These are phyloP conservation scores for Charanyca ferruginea DNA, from an alignment of 2,888 invertebrate species.

Conservation along the genomic window DNA sequence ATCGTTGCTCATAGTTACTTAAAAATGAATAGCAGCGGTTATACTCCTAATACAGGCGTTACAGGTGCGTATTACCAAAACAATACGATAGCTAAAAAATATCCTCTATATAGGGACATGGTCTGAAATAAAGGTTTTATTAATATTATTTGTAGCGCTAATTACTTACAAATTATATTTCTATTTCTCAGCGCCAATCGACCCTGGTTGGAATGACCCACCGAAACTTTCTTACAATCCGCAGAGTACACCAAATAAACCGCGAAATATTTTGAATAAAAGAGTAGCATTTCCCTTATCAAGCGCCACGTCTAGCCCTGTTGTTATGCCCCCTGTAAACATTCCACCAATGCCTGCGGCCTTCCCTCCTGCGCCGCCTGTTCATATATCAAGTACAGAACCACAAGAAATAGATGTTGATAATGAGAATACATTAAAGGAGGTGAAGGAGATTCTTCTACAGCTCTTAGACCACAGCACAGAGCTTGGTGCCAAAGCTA, in stretches of 20 bases:
- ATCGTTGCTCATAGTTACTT: not conserved
- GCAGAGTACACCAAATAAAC: slow-evolving; percentile 82
- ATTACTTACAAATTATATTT: not conserved
- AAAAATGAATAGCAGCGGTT: slow-evolving; percentile 72
- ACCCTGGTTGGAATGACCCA: slow-evolving; percentile 92
- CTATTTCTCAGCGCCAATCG: slow-evolving; percentile 78
- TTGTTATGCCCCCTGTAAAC: slow-evolving; percentile 65
- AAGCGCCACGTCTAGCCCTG: slow-evolving; percentile 67
- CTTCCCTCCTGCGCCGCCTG: slow-evolving; percentile 64
- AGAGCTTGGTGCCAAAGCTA: slow-evolving; percentile 84
- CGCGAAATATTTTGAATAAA: slow-evolving; percentile 88
- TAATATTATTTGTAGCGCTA: not conserved
- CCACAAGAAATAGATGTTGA: slow-evolving; percentile 70
- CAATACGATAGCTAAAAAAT: slow-evolving; percentile 2
- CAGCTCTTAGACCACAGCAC: slow-evolving; percentile 78
- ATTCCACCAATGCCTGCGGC: slow-evolving; percentile 76
- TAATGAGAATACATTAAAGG: slow-evolving; percentile 76
- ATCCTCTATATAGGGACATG: too few relatives aligned
- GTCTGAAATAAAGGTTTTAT: too few relatives aligned
- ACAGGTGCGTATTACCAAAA: slow-evolving; percentile 69
- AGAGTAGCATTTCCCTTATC: slow-evolving; percentile 89
- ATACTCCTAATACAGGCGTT: slow-evolving; percentile 67
- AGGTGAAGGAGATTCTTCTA: slow-evolving; percentile 80
- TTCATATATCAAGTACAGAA: slow-evolving; percentile 39
- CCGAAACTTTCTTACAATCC: slow-evolving; percentile 87